These are phyloP conservation scores for Catostylus mosaicus DNA, from an alignment of 30 jellyfish, hydroid and myxozoan genomes.

Conservation along the genomic window DNA sequence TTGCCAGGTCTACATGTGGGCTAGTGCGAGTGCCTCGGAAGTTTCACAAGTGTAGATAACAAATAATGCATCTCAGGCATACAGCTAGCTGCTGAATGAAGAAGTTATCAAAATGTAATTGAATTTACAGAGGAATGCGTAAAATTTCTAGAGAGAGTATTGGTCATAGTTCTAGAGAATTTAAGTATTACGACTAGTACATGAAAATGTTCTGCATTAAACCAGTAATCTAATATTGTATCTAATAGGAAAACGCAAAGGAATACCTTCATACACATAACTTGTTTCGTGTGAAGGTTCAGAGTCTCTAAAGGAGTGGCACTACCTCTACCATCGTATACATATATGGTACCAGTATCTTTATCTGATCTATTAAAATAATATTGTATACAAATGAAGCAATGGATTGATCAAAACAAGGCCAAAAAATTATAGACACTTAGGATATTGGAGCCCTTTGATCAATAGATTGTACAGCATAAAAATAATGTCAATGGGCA, in stretches of 20 bases:
- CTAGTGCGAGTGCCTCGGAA: no score
- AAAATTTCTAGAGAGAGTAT: neutral
- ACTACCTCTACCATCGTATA: slow-evolving; percentile 92
- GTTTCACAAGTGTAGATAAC: no score
- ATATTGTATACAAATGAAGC: neutral
- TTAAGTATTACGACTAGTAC: neutral
- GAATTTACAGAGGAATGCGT: no score
- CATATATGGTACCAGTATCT: slow-evolving; percentile 49
- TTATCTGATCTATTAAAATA: slow-evolving; percentile 72
- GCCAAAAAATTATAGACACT: no score
- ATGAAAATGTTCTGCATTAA: neutral
- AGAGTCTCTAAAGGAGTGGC: slow-evolving; percentile 47
- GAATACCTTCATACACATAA: slow-evolving; percentile 70
- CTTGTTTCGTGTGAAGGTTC: slow-evolving; percentile 76
- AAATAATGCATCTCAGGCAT: no score
- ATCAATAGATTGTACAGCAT: no score
- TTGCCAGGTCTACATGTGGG: no score
- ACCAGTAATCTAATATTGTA: no score
- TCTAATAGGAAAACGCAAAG: neutral
- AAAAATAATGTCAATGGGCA: no score
- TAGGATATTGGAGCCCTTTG: no score
- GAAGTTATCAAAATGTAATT: neutral
- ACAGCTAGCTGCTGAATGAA: neutral
- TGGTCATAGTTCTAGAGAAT: neutral
- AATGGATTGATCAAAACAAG: no score